Conservation (phyloP, 2,113 vertebrate genomes). For the Lagenorhynchus albirostris region DNA sequence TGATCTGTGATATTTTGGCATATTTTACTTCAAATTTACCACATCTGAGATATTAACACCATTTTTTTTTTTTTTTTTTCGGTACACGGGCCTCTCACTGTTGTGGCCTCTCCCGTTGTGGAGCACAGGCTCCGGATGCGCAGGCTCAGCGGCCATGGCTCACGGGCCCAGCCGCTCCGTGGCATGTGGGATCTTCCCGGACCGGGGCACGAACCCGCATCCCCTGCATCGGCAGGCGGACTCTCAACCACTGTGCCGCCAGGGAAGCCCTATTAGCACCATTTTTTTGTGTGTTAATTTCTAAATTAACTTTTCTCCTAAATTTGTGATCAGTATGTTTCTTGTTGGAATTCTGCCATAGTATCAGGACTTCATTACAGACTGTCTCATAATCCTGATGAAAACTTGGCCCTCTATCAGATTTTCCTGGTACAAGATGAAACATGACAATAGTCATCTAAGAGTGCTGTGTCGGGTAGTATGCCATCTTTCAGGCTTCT, state of each 20-base stretch:
- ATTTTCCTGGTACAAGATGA: not conserved
- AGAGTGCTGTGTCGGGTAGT: not conserved
- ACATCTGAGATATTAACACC: not conserved
- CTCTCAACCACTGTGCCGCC: no score
- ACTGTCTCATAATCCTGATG: not conserved
- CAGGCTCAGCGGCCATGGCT: no score
- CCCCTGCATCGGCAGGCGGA: no score
- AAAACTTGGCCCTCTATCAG: not conserved
- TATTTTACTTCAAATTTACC: not conserved
- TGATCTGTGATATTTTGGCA: not conserved
- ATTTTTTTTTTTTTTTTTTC: not conserved
- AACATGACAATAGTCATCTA: not conserved
- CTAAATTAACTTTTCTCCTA: not conserved
- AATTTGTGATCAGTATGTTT: not conserved
- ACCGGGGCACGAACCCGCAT: no score
- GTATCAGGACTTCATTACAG: not conserved
- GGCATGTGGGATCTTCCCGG: no score
- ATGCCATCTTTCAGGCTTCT: not conserved
- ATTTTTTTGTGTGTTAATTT: not conserved
- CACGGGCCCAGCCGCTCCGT: no score
- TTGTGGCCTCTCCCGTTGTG: no score
- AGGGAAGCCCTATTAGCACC: not conserved
- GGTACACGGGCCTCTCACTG: no score
- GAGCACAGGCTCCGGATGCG: no score
- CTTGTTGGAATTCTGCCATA: conserved; percentile 1